Percentiles rank a stretch among this genome's conserved stretches.
Evolutionary conservation across 2,888 invertebrate genomes (phyloP).

Genomic region (Cryptocephalus primarius): DNA sequence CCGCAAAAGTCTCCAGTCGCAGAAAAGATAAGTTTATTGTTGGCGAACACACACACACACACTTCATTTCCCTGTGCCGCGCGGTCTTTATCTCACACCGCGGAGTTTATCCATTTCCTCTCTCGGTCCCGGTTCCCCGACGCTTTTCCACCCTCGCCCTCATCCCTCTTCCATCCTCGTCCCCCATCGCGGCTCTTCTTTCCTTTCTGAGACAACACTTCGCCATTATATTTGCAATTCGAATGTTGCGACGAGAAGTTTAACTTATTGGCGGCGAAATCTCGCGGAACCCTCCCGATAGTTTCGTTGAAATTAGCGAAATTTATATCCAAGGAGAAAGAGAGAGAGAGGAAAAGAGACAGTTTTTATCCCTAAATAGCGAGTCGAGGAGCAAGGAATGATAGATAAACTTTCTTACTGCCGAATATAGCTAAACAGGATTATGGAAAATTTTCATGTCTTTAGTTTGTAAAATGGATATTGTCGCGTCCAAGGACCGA

Average conservation of each 20-base stretch:
- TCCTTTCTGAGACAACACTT: conserved; percentile 22
- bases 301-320: no score
- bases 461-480: no score
- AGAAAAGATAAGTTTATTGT: conserved; percentile 38
- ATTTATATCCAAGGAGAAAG: no score
- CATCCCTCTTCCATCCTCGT: conserved; percentile 4
- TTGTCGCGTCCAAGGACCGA: no score
- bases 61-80: conserved; percentile 35
- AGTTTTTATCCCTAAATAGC: not conserved
- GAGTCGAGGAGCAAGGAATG: not conserved
- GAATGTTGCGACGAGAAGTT: conserved; percentile 18
- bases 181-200: not conserved
- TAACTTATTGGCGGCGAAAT: no score
- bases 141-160: conserved; percentile 9
- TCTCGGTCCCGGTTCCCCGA: conserved; percentile 21
- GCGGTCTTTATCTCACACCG: conserved; percentile 36
- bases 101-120: conserved; percentile 37
- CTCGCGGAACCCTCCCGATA: no score
- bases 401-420: no score
- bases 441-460: no score
- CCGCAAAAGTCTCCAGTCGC: conserved; percentile 33
- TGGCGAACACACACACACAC: conserved; percentile 32
- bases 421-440: no score
- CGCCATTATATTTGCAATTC: conserved; percentile 33
- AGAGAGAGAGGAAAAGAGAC: not conserved